phyloP scores from a whole-genome alignment of 1,140 invertebrate genomes.

The Maconellicoccus hirsutus region DNA sequence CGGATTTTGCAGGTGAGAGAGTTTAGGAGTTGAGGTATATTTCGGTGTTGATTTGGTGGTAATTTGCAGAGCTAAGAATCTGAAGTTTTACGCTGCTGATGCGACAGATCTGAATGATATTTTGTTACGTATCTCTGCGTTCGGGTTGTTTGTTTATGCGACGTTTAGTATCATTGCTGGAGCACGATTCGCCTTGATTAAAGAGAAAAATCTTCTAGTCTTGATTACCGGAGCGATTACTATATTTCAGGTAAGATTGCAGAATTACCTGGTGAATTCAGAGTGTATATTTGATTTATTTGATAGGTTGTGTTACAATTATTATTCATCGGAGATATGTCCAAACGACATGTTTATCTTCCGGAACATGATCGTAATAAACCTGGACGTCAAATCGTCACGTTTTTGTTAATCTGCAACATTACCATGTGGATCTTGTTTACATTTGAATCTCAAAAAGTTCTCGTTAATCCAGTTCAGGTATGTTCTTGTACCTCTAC shows the following conservation, averaged over 20 bases:
- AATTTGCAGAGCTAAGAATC: constrained; percentile 58
- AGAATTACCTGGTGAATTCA: background rate
- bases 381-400: constrained; percentile 87
- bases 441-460: constrained; percentile 91
- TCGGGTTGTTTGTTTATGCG: constrained; percentile 82
- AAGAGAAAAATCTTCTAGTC: constrained; percentile 75
- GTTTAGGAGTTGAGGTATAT: background rate
- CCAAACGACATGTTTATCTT: constrained; percentile 73
- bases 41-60: constrained; percentile 23
- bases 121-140: constrained; percentile 75
- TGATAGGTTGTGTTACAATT: constrained; percentile 75
- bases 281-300: constrained; percentile 9
- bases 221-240: constrained; percentile 79
- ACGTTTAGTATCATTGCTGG: constrained; percentile 88
- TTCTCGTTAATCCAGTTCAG: constrained; percentile 71
- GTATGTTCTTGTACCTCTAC: constrained; percentile 30
- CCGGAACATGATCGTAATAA: constrained; percentile 85
- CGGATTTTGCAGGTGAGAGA: constrained; percentile 66
- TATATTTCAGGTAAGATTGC: constrained; percentile 71
- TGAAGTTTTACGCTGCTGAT: constrained; percentile 80
- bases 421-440: constrained; percentile 91
- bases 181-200: constrained; percentile 63
- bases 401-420: constrained; percentile 88
- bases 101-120: constrained; percentile 82
- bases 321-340: constrained; percentile 89